Base-by-base conservation (phyloP, 2,113 vertebrate species). In the Chamaea fasciata region DNA sequence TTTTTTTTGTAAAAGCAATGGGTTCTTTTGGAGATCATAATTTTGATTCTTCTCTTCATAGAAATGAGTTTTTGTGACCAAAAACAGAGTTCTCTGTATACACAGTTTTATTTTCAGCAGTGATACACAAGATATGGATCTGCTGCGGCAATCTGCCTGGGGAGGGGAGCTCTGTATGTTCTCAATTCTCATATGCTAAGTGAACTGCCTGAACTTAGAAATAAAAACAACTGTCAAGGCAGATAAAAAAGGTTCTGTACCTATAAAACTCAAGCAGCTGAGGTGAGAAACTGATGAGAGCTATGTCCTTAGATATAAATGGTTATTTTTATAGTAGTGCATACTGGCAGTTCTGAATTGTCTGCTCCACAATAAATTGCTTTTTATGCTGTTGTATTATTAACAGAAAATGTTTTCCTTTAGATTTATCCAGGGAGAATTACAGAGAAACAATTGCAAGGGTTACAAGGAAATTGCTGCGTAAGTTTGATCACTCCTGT, bases 381-480 rank as follows among this genome's bases (percentile, higher is more conserved):
- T 95, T 95, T 95, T 46, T 62, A 65, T 83, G 24, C 4, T 77
- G 2, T 30, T 39, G 5, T 71, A 10, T 64, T 73, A 68, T 68
- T 62, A 85, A 73, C 41, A 74, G 7, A 55, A 79, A 75, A 23
- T 64, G 19, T 71, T 84, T 82, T 70, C 82, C 41, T 77, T 89
- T 98, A 98, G 99, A 99, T 98, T 57, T 96, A 60, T 98, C 98
- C 88, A 98, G 98, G 98, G 98, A 99, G 94, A 99, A 99, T 97
- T 99, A 99, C 91, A 98, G 99, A 96, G 99, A 99, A 97, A 96
- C 95, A 70, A 98, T 99, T 97, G 98, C 99, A 87, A 97, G 89
- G 56, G 98, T 99, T 87, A 99, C 99, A 97, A 98, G 98, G 95
- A 98, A 98, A 94, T 95, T 99, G 83, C 98, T 99, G 68, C 98